These are phyloP conservation scores for Hydractinia echinata DNA, from an alignment of 30 jellyfish, hydroid and myxozoan genomes.

Conservation along the genomic window DNA sequence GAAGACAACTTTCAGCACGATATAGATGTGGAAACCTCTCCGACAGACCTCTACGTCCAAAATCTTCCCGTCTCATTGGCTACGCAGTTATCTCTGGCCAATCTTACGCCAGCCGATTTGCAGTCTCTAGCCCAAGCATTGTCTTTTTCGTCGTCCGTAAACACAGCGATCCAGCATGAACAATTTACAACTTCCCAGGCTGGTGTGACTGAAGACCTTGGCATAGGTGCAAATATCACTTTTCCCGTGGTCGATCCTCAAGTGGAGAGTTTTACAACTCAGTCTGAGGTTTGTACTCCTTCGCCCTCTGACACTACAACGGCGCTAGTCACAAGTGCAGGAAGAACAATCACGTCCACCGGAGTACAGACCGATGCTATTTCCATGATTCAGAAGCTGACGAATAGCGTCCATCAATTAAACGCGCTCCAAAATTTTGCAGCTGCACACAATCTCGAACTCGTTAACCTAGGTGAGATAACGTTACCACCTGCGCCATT, in stretches of 20 bases:
- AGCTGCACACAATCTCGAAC: constrained; percentile 93
- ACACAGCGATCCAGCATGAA: constrained; percentile 31
- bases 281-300: constrained; percentile 68
- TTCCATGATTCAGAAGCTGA: constrained; percentile 87
- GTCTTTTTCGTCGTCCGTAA: constrained; percentile 79
- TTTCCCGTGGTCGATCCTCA: constrained; percentile 92
- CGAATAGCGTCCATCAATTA: constrained; percentile 92
- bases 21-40: constrained; percentile 35
- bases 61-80: constrained; percentile 71
- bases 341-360: constrained; percentile 89
- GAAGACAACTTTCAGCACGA: constrained; percentile 35
- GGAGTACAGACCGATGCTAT: constrained; percentile 97
- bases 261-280: constrained; percentile 65
- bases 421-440: constrained; percentile 95
- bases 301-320: constrained; percentile 60
- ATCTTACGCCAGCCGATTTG: constrained; percentile 92
- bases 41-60: constrained; percentile 70
- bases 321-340: constrained; percentile 53
- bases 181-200: constrained; percentile 55
- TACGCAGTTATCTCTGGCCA: constrained; percentile 72
- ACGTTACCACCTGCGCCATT: constrained; percentile 92
- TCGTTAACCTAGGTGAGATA: constrained; percentile 91
- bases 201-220: constrained; percentile 82
- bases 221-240: constrained; percentile 71
- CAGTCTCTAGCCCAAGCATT: constrained; percentile 96